Percentiles rank a stretch among this genome's conserved stretches.
Conservation (phyloP, 2,888 invertebrate species). For the Pelosia muscerda region DNA sequence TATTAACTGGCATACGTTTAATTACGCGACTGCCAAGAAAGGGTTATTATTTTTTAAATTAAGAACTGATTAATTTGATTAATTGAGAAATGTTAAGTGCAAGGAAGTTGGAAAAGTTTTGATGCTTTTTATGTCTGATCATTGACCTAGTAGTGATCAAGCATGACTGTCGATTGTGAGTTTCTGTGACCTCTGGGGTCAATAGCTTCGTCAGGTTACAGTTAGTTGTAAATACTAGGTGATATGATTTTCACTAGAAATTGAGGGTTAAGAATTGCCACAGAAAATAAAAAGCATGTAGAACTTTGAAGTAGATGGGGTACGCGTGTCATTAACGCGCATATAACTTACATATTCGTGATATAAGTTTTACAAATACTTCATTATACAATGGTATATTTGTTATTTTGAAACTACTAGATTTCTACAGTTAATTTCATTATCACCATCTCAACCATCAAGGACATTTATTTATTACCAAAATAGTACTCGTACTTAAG, state of each 20-base stretch:
- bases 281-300: too few relatives aligned
- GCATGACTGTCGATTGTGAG: conserved; percentile 4
- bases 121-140: neutral
- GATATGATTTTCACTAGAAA: neutral
- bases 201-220: neutral
- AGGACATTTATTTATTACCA: neutral
- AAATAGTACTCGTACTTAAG: neutral
- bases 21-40: too few relatives aligned
- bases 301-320: too few relatives aligned
- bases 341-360: too few relatives aligned
- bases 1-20: conserved; percentile 30
- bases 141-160: neutral
- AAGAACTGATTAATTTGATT: conserved; percentile 31
- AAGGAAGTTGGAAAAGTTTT: neutral
- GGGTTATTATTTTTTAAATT: conserved; percentile 44
- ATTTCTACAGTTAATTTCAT: neutral
- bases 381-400: neutral
- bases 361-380: too few relatives aligned
- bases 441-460: neutral
- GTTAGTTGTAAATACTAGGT: neutral
- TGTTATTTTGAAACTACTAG: neutral
- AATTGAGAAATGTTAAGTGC: conserved; percentile 25
- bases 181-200: neutral
- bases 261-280: neutral
- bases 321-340: too few relatives aligned